Percentiles rank a stretch among this genome's conserved stretches.
Conservation (phyloP, 2,797 vertebrate species). For the Sebastes aleutianus region DNA sequence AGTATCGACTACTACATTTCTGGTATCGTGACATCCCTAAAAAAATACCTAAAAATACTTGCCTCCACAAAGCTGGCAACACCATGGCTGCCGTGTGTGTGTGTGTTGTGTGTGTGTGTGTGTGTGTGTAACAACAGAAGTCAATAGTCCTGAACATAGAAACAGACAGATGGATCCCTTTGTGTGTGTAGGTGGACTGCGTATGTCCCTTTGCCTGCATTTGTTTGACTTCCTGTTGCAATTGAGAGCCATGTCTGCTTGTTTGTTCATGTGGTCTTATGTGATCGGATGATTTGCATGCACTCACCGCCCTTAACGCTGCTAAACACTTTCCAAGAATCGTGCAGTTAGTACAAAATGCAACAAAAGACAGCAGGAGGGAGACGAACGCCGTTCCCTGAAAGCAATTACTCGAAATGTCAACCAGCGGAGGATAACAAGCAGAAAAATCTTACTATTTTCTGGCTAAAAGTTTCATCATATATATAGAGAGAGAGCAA, state of each 20-base stretch:
- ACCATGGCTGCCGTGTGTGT: neutral
- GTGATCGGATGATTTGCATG: conserved; percentile 21
- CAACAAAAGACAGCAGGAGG: neutral
- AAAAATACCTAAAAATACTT: conserved; percentile 34
- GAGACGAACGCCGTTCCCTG: neutral
- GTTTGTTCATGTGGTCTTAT: neutral
- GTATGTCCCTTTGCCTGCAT: neutral
- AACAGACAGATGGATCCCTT: conserved; percentile 32
- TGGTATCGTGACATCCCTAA: neutral
- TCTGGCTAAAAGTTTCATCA: conserved; percentile 9
- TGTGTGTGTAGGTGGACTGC: conserved; percentile 2
- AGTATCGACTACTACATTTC: no score
- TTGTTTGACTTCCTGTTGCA: neutral
- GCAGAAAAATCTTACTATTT: neutral
- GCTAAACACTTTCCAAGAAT: conserved; percentile 17
- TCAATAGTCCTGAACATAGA: conserved; percentile 26
- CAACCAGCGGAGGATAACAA: neutral
- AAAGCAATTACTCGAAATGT: conserved; percentile 10
- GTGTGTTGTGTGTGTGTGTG: conserved; percentile 1
- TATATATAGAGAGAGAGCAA: neutral
- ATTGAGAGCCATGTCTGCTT: neutral
- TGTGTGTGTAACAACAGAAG: conserved; percentile 11
- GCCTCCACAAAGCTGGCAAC: conserved; percentile 4
- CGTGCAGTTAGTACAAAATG: neutral
- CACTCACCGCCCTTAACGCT: neutral